Evolutionary conservation across 2,888 invertebrate genomes (phyloP).

Genomic region (Agriopis leucophaearia): DNA sequence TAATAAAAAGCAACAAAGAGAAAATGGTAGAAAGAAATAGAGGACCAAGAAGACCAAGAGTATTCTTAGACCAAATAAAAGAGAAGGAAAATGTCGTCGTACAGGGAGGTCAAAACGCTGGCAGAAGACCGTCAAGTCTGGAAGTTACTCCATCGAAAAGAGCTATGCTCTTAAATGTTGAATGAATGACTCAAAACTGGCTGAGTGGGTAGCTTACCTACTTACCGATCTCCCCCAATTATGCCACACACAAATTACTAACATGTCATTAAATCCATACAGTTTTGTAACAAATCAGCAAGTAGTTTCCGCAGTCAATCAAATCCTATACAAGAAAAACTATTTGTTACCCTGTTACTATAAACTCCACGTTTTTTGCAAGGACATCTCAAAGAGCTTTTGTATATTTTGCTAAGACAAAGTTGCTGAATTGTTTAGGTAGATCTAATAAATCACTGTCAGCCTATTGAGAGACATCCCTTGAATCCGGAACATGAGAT

Average conservation of each 20-base stretch:
- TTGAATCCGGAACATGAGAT: conserved; percentile 38
- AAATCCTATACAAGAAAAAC: conserved; percentile 13
- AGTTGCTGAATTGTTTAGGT: conserved; percentile 16
- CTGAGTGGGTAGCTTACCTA: not conserved
- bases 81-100: no score
- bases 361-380: not conserved
- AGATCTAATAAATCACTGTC: conserved; percentile 59
- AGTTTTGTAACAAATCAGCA: conserved; percentile 28
- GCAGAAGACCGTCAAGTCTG: no score
- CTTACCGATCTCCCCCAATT: conserved; percentile 5
- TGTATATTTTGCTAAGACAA: conserved; percentile 17
- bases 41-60: no score
- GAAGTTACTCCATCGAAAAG: no score
- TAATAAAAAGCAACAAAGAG: no score
- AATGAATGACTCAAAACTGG: no score
- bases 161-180: no score
- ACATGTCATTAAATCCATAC: conserved; percentile 12
- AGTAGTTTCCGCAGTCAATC: conserved; percentile 18
- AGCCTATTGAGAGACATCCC: conserved; percentile 47
- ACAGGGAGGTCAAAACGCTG: no score
- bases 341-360: conserved; percentile 10
- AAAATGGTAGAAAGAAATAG: no score
- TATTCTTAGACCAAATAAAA: no score
- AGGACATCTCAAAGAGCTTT: conserved; percentile 4
- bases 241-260: conserved; percentile 18